Evolutionary conservation across 2,113 vertebrate species (phyloP).

Genomic region (Eclectus roratus): DNA sequence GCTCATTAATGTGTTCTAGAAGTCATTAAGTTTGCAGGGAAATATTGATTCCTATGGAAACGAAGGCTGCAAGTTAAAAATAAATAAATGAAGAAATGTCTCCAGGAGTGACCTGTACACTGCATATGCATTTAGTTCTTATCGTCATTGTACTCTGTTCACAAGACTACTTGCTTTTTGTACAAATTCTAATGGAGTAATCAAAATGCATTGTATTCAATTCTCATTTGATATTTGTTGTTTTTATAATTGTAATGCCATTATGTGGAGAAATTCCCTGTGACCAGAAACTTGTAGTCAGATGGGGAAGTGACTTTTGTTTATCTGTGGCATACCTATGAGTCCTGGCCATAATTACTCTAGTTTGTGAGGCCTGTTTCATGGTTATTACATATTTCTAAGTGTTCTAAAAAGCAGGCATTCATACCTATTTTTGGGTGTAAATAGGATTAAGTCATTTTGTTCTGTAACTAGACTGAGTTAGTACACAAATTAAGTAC

Average conservation of each 20-base stretch:
- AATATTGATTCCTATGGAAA: conserved; percentile 25
- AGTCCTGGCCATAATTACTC: neutral
- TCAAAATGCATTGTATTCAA: neutral
- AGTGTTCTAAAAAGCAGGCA: neutral
- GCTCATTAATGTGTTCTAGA: neutral
- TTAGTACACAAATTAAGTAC: neutral
- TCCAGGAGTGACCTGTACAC: neutral
- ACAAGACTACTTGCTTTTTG: neutral
- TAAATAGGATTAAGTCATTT: neutral
- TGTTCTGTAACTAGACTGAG: neutral
- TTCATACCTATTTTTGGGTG: neutral
- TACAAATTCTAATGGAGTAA: neutral
- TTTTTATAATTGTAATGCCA: neutral
- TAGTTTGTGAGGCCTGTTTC: neutral
- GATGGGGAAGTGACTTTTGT: neutral
- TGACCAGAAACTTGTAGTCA: neutral
- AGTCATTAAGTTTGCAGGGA: conserved; percentile 14
- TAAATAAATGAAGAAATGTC: neutral
- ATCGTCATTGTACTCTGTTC: neutral
- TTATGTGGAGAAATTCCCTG: neutral
- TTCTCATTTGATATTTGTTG: neutral
- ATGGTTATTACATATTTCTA: neutral
- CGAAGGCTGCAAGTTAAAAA: neutral
- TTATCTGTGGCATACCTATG: neutral
- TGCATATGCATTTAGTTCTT: neutral